Conservation (phyloP, 2,113 vertebrate species). For the Larimichthys polyactis region DNA sequence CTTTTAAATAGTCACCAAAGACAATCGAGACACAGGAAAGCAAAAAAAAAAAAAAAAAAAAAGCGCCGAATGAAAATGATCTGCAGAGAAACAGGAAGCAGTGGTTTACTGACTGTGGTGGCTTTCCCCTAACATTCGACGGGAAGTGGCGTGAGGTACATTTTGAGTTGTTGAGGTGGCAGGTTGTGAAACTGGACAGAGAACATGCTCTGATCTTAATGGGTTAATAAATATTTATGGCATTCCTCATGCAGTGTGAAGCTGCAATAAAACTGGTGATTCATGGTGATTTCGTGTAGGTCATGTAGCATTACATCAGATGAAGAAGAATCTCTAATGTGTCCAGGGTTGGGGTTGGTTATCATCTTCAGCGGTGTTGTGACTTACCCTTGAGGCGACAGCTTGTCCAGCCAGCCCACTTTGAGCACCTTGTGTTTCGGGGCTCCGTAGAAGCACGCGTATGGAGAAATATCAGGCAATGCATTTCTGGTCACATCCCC, state of each 20-base stretch:
- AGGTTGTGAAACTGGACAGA: neutral
- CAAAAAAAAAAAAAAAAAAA: neutral
- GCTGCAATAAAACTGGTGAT: neutral
- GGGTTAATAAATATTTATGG: neutral
- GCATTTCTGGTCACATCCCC: conserved; percentile 35
- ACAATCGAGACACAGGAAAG: neutral
- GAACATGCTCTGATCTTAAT: neutral
- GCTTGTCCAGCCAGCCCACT: conserved; percentile 95
- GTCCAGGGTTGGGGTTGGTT: no score
- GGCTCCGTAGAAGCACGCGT: conserved; percentile 94
- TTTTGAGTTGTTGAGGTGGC: neutral
- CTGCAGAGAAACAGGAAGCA: conserved; percentile 16
- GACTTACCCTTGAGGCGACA: conserved; percentile 93
- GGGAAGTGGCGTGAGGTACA: neutral
- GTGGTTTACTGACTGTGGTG: neutral
- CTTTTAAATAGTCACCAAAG: conserved; percentile 25
- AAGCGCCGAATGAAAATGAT: neutral
- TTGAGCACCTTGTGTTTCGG: conserved; percentile 83
- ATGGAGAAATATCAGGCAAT: conserved; percentile 87
- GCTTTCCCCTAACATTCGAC: no score
- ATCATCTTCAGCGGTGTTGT: no score
- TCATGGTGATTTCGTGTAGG: neutral
- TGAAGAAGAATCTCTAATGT: neutral
- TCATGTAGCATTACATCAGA: neutral
- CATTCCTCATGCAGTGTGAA: neutral